Base-by-base conservation (phyloP, 2,888 invertebrate genomes). In the Cacoxenus indagator region DNA sequence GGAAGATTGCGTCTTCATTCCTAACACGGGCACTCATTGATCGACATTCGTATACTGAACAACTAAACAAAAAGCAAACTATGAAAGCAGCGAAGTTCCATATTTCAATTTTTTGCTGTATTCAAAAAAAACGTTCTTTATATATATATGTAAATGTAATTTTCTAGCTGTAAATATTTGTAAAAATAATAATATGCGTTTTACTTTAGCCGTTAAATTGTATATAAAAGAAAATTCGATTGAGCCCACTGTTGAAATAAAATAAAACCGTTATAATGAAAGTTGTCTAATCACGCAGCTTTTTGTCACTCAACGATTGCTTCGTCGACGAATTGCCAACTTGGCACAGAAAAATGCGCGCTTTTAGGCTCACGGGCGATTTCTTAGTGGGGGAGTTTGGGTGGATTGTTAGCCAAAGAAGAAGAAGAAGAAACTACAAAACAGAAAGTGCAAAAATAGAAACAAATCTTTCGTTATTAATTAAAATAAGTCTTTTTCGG, bases 181-280 rank as follows among this genome's bases (percentile, higher is more conserved):
- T 55, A 55, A 26, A 26, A 31, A 59, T 51, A 22, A 59, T 11
- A 59, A 59, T 19, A 59, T 9, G 59, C 31, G 29, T 59, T 31
- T 59, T 19, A 17, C 31, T 59, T 59, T 59, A 59, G 29, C 31
- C 17, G 19, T 59, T 24, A 54, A 62, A 24, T 62, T 62, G 61
- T 62, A 62, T 62, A 62, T 62, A 62, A 45, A n/a, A n/a, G n/a
- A n/a, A n/a, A 45, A 62, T 31, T 45, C 22, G 45, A 62, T 62
- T 62, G 43, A 62, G 29, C 61, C 61, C 61, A 62, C 61, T 62
- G 61, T 62, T 62, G 61, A 29, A 62, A 45, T 51, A 22, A 45
- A 62, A 62, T 62, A 62, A 62, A 62, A 62, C 43, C 43, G 45
- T 61, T 27, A 27, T 62, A 29, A 62, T 45, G 61, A 45, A 45